These are phyloP conservation scores for Furcula furcula DNA, from an alignment of 2,888 invertebrate species.

Conservation along the genomic window DNA sequence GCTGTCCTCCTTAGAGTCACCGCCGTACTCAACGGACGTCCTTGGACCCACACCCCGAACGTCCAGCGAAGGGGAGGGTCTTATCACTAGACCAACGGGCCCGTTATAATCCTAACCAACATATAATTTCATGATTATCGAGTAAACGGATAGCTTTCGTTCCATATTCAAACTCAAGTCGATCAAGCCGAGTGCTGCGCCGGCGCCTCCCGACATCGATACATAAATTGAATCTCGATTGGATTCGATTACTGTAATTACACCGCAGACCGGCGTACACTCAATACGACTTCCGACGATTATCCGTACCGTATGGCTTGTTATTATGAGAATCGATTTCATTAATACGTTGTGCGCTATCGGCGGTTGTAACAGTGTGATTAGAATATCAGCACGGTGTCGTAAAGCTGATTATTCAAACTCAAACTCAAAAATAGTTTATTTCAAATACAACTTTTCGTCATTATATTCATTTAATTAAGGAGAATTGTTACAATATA, in stretches of 20 bases:
- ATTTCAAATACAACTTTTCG: too few species aligned
- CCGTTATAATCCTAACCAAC: too few species aligned
- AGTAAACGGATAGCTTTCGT: constrained; percentile 43
- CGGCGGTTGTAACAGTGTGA: constrained; percentile 37
- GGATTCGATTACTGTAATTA: constrained; percentile 63
- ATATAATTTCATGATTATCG: constrained; percentile 54
- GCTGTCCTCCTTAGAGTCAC: too few species aligned
- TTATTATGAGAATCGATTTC: constrained; percentile 59
- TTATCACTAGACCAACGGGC: too few species aligned
- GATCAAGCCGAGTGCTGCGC: constrained; percentile 23
- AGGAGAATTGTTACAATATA: too few species aligned
- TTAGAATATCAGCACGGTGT: constrained; percentile 34
- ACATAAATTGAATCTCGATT: constrained; percentile 67
- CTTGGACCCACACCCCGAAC: too few species aligned
- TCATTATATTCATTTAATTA: too few species aligned
- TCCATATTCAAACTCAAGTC: constrained; percentile 26
- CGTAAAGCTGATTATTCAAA: not conserved
- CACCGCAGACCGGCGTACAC: constrained; percentile 45
- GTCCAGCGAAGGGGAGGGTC: too few species aligned
- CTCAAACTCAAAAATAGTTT: too few species aligned
- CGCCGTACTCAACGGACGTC: too few species aligned
- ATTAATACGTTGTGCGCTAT: constrained; percentile 48
- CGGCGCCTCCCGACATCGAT: constrained; percentile 61
- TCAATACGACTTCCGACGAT: constrained; percentile 65
- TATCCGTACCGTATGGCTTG: constrained; percentile 43